Evolutionary conservation across 2,888 invertebrate genomes (phyloP).

Genomic region (Chrysomela aeneicollis): DNA sequence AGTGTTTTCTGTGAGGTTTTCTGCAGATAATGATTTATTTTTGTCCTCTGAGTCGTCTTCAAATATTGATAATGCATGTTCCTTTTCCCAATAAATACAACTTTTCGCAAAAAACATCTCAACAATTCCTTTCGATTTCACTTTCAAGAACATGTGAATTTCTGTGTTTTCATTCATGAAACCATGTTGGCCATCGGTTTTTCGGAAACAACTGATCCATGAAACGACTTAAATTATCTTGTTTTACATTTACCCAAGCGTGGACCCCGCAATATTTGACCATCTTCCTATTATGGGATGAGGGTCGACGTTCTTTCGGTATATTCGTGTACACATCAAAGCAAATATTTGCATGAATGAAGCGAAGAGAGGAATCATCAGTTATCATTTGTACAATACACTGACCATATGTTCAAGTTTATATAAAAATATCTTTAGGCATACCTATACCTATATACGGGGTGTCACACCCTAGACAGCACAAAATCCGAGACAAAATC

Average conservation of each 20-base stretch:
- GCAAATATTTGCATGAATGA: constrained; percentile 38
- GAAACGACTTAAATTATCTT: constrained; percentile 1
- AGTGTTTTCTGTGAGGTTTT: no score
- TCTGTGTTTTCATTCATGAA: constrained; percentile 2
- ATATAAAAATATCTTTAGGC: background rate
- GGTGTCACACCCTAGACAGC: background rate
- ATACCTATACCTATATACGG: background rate
- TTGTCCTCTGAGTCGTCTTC: no score
- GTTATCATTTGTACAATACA: background rate
- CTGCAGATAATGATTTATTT: no score
- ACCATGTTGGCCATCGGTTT: background rate
- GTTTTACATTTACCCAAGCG: constrained; percentile 4
- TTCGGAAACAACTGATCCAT: background rate
- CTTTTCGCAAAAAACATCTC: no score
- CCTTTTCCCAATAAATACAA: no score
- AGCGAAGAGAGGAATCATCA: constrained; percentile 23
- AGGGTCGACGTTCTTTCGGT: constrained; percentile 20
- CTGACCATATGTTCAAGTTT: constrained; percentile 1
- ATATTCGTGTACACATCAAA: constrained; percentile 31
- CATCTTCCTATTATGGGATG: constrained; percentile 3
- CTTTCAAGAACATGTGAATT: background rate
- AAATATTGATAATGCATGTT: no score
- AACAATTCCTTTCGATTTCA: no score
- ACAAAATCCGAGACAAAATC: no score
- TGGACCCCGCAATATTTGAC: constrained; percentile 5